phyloP scores from a whole-genome alignment of 2,888 invertebrate species.

The Eupithecia centaureata region DNA sequence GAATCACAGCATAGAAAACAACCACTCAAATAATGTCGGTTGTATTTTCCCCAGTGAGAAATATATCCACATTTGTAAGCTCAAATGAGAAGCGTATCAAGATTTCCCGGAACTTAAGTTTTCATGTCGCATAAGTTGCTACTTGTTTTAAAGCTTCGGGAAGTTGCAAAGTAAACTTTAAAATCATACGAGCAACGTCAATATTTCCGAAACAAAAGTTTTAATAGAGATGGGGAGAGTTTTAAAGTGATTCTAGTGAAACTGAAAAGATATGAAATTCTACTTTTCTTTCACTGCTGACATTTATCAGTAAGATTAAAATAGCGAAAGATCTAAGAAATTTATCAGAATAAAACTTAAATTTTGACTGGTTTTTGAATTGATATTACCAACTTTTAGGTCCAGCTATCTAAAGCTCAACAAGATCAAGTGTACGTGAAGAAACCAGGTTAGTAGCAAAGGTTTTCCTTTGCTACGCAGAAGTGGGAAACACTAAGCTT shows the following conservation, averaged over 20 bases:
- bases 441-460: too few species aligned
- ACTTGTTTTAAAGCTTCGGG: not conserved
- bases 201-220: constrained; percentile 9
- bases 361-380: too few species aligned
- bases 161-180: constrained; percentile 10
- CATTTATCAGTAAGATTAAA: too few species aligned
- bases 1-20: not conserved
- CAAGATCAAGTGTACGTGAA: too few species aligned
- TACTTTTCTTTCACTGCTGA: too few species aligned
- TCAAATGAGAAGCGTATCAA: not conserved
- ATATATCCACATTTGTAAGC: not conserved
- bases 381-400: too few species aligned
- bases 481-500: too few species aligned
- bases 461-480: too few species aligned
- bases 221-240: not conserved
- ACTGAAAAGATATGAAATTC: not conserved
- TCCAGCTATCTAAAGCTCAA: too few species aligned
- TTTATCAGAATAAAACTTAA: too few species aligned
- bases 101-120: not conserved
- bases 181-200: constrained; percentile 10
- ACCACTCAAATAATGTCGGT: not conserved
- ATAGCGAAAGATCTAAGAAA: too few species aligned
- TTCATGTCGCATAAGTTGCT: not conserved
- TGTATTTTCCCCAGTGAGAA: constrained; percentile 1
- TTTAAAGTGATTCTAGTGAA: not conserved